phyloP scores from a whole-genome alignment of 2,888 invertebrate genomes.

The Dexiosoma caninum region DNA sequence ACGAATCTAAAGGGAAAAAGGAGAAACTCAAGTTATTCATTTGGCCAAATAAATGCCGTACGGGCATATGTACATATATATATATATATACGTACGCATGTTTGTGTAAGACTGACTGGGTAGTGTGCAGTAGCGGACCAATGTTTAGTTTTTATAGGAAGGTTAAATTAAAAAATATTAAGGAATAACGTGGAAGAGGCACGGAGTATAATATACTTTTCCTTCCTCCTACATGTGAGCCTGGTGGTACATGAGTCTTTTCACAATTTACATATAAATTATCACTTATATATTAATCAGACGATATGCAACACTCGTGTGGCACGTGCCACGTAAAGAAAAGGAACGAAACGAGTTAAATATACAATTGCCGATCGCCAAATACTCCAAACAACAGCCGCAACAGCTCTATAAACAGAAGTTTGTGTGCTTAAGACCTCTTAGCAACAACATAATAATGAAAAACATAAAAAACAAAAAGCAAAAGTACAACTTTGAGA shows the following conservation, averaged over 20 bases:
- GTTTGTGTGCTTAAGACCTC: conserved; percentile 7
- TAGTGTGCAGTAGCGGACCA: background rate
- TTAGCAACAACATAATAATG: conserved; percentile 11
- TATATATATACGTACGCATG: no score
- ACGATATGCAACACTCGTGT: conserved; percentile 45
- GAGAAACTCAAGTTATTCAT: conserved; percentile 26
- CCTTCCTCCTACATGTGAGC: no score
- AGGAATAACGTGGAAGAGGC: no score
- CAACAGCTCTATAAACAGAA: background rate
- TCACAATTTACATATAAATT: conserved; percentile 54
- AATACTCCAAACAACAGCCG: conserved; percentile 28
- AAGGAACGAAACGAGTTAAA: conserved; percentile 32
- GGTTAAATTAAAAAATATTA: no score
- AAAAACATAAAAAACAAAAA: background rate
- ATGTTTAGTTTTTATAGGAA: no score
- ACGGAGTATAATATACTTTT: no score
- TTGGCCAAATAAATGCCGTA: conserved; percentile 28
- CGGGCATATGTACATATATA: no score
- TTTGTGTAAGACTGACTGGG: background rate
- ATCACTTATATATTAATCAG: conserved; percentile 57
- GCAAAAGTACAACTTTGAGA: conserved; percentile 29
- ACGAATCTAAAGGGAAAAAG: conserved; percentile 1
- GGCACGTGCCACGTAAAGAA: conserved; percentile 38
- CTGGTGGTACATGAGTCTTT: conserved; percentile 11
- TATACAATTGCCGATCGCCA: conserved; percentile 42